phyloP scores from a whole-genome alignment of 1,140 invertebrate species.

The Batillaria attramentaria region DNA sequence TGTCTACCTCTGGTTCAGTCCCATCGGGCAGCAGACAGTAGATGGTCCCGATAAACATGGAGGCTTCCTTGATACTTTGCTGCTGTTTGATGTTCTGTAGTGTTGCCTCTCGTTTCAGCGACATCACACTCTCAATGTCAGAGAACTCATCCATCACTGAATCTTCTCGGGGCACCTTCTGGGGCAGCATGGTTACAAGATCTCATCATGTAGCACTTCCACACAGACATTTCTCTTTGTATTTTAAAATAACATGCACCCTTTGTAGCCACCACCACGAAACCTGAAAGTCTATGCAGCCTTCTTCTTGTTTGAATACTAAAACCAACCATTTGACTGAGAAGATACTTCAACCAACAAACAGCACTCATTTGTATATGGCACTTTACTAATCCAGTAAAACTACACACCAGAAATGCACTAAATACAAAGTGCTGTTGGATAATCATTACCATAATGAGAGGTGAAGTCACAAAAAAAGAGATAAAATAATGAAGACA shows the following conservation, averaged over 20 bases:
- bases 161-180: background rate
- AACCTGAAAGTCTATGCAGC: background rate
- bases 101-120: slow-evolving; percentile 11
- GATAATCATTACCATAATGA: too few relatives aligned
- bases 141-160: background rate
- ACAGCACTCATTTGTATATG: too few relatives aligned
- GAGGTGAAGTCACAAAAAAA: too few relatives aligned
- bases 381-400: too few relatives aligned
- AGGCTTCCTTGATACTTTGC: slow-evolving; percentile 25
- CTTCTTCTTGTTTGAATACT: background rate
- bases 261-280: too few relatives aligned
- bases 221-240: background rate
- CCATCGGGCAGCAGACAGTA: slow-evolving; percentile 23
- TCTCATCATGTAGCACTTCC: background rate
- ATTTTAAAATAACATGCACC: too few relatives aligned
- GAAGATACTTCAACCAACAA: too few relatives aligned
- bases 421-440: too few relatives aligned
- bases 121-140: slow-evolving; percentile 19
- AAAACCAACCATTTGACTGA: too few relatives aligned
- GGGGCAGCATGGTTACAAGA: background rate
- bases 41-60: slow-evolving; percentile 23
- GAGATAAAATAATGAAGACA: too few relatives aligned
- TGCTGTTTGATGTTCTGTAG: slow-evolving; percentile 25
- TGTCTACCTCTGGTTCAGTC: slow-evolving; percentile 11
- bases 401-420: too few relatives aligned